Base-by-base conservation (phyloP, 2,797 vertebrate species). In the Cyclopterus lumpus region DNA sequence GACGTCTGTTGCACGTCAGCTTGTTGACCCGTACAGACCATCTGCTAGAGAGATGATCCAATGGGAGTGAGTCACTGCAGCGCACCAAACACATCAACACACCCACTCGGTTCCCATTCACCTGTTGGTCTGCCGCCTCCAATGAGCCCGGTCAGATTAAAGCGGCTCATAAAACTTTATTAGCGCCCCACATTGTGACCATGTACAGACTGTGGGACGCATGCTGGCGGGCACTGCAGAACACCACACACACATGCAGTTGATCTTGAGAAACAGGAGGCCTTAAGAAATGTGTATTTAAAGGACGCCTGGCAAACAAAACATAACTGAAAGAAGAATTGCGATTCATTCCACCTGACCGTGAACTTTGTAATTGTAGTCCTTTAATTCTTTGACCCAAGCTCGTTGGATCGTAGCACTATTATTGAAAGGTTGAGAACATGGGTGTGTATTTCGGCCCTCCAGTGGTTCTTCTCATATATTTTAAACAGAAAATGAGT, bases 111-210 rank as follows among this genome's bases (percentile, higher is more conserved):
- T 76, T 77, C 80, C 57, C 77, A 66, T 79, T 62, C 78, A 85
- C 82, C 75, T 85, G 67, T 73, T 48, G 63, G 8, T 48, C 54
- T 57, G 3, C 15, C 34, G 58, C 63, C 60, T 74, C 30, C 76
- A 83, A 84, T 65, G 72, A 86, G 82, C 24, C 30, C n/a, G n/a
- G 58, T 75, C 69, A 77, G 83, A 90, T 86, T 88, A 82, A 91
- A 88, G 82, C 42, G 49, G 61, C 73, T 64, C 15, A 0, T 89
- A 72, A 91, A 91, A 80, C 51, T 79, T 88, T 87, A 88, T 80
- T 76, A 73, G 57, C 72, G 53, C 77, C 84, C 60, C 79, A 82
- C 81, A 81, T 28, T 86, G 78, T 85, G 82, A 83, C 84, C 80
- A 81, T 73, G 62, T 68, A 30, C 85, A 91, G 87, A 91, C 84